phyloP scores from a whole-genome alignment of 1,140 invertebrate species.

The Sycophaga agraensis region DNA sequence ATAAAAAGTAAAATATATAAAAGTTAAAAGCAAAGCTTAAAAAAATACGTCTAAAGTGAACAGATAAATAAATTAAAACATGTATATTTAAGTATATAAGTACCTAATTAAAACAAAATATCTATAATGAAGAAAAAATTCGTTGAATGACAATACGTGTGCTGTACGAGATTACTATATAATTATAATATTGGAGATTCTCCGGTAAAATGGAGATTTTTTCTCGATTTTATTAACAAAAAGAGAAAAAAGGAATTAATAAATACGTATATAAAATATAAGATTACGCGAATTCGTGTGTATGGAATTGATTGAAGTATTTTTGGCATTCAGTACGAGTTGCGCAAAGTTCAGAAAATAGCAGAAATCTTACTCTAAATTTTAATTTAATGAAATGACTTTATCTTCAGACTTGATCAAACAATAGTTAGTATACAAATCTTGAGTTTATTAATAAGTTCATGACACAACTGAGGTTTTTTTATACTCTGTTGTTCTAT shows the following conservation, averaged over 20 bases:
- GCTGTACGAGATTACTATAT: conserved; percentile 38
- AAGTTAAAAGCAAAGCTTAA: conserved; percentile 14
- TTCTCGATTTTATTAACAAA: conserved; percentile 17
- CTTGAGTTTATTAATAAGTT: no score
- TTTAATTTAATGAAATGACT: no score
- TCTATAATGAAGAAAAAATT: conserved; percentile 44
- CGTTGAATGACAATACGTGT: conserved; percentile 58
- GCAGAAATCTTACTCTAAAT: no score
- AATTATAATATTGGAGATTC: neutral
- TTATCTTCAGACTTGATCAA: no score
- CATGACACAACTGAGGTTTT: no score
- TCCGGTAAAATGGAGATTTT: neutral
- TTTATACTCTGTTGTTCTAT: no score
- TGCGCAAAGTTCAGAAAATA: no score
- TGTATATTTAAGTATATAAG: conserved; percentile 34
- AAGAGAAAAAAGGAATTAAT: neutral
- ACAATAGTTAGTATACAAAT: no score
- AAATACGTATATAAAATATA: no score
- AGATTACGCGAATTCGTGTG: no score
- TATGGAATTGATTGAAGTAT: conserved; percentile 2
- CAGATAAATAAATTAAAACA: conserved; percentile 22
- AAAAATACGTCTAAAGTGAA: conserved; percentile 22
- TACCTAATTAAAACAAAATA: conserved; percentile 38
- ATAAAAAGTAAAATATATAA: conserved; percentile 17
- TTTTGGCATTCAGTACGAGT: no score